These are phyloP conservation scores for Eurytoma adleriae DNA, from an alignment of 2,888 invertebrate genomes.

Conservation along the genomic window DNA sequence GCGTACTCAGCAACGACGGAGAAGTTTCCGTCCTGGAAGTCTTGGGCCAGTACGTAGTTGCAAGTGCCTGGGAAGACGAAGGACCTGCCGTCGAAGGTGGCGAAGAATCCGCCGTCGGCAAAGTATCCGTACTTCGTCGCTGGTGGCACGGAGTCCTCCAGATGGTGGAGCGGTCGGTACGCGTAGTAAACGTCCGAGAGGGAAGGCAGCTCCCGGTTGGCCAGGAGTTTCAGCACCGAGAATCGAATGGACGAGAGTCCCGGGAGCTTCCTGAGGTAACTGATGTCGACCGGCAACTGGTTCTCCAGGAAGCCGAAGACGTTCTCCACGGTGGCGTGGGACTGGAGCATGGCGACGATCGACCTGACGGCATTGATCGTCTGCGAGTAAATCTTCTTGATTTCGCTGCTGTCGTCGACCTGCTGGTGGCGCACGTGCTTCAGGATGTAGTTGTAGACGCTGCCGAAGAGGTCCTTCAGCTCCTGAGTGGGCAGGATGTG, in stretches of 20 bases:
- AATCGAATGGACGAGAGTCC: slow-evolving; percentile 79
- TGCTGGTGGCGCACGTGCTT: slow-evolving; percentile 74
- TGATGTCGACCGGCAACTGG: slow-evolving; percentile 73
- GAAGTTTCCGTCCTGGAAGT: slow-evolving; percentile 92
- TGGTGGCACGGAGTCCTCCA: slow-evolving; percentile 81
- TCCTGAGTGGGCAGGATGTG: slow-evolving; percentile 82
- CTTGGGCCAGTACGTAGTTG: slow-evolving; percentile 89
- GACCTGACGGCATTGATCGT: slow-evolving; percentile 80
- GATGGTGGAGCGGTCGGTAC: slow-evolving; percentile 78
- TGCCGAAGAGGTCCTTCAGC: slow-evolving; percentile 79
- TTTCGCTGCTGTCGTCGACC: slow-evolving; percentile 81
- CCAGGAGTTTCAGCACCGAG: slow-evolving; percentile 80
- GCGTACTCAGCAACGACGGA: slow-evolving; percentile 85
- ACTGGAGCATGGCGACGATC: slow-evolving; percentile 75
- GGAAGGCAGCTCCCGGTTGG: slow-evolving; percentile 80
- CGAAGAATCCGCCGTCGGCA: slow-evolving; percentile 89
- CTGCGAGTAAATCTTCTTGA: slow-evolving; percentile 81
- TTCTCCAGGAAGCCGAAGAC: slow-evolving; percentile 71
- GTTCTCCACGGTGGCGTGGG: slow-evolving; percentile 73
- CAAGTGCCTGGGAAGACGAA: slow-evolving; percentile 89
- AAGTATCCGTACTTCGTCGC: slow-evolving; percentile 81
- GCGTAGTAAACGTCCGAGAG: slow-evolving; percentile 78
- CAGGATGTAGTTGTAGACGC: slow-evolving; percentile 79
- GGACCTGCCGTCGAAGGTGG: slow-evolving; percentile 92
- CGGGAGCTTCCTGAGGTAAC: slow-evolving; percentile 77